A percentile compares a stretch with the other conserved stretches of the same genome.
Evolutionary conservation across 1,140 invertebrate species (phyloP).

Genomic region (Drosophila nannoptera): DNA sequence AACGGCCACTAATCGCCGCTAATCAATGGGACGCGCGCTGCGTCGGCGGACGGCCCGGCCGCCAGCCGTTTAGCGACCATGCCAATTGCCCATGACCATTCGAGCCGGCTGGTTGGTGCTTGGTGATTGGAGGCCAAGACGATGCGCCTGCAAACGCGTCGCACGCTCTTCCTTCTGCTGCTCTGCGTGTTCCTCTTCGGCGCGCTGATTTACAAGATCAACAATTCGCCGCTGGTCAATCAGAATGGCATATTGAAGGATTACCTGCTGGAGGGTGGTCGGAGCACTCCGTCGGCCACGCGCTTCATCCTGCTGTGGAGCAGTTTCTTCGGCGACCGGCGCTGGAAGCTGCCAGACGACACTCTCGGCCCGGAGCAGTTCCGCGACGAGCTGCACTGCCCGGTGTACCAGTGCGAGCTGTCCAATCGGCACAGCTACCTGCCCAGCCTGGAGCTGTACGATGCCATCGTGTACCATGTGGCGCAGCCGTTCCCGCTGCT

Average conservation of each 20-base stretch:
- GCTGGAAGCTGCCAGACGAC: slow-evolving; percentile 63
- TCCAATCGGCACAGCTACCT: slow-evolving; percentile 60
- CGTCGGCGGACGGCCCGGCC: background rate
- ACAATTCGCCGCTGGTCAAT: slow-evolving; percentile 55
- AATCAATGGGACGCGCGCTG: slow-evolving; percentile 8
- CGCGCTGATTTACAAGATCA: slow-evolving; percentile 33
- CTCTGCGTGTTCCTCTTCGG: slow-evolving; percentile 17
- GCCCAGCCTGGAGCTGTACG: slow-evolving; percentile 67
- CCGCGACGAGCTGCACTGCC: slow-evolving; percentile 54
- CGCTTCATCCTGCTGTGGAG: slow-evolving; percentile 69
- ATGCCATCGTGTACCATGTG: slow-evolving; percentile 79
- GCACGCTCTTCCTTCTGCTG: slow-evolving; percentile 22
- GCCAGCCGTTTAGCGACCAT: slow-evolving; percentile 15
- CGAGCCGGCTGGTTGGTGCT: slow-evolving; percentile 33
- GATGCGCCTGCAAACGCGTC: slow-evolving; percentile 26
- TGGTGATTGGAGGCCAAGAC: slow-evolving; percentile 8
- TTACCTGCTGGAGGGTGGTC: slow-evolving; percentile 23
- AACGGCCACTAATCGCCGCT: slow-evolving; percentile 10
- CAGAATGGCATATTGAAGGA: slow-evolving; percentile 58
- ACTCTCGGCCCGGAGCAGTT: slow-evolving; percentile 55
- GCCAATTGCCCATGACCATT: slow-evolving; percentile 53
- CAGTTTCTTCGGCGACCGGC: slow-evolving; percentile 61
- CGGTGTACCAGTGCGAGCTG: slow-evolving; percentile 61
- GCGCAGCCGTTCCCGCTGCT: slow-evolving; percentile 59
- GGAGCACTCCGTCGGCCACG: background rate